Conservation (phyloP, 2,113 vertebrate genomes). For the Paramormyrops kingsleyae region DNA sequence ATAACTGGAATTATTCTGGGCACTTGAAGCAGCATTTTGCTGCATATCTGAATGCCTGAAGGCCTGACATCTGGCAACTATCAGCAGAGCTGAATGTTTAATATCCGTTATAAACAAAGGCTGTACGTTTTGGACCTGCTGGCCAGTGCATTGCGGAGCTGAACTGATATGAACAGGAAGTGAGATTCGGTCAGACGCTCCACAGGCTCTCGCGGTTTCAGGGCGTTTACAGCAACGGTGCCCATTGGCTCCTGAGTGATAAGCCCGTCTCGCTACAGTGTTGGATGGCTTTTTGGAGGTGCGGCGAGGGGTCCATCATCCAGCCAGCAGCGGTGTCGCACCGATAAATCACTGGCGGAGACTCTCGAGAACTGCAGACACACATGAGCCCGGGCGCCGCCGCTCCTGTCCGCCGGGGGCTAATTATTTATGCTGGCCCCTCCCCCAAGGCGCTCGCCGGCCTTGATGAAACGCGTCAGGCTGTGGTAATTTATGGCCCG, state of each 20-base stretch:
- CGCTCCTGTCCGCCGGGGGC: not conserved
- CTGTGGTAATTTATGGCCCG: slow-evolving; percentile 26
- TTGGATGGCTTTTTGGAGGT: not conserved
- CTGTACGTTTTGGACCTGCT: not conserved
- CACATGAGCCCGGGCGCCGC: not conserved
- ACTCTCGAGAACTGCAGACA: not conserved
- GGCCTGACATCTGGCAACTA: not conserved
- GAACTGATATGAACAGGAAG: not conserved
- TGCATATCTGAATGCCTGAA: not conserved
- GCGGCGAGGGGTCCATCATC: not conserved
- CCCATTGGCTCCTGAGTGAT: not conserved
- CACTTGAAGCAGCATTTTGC: not conserved
- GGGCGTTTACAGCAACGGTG: not conserved
- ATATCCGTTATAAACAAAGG: not conserved
- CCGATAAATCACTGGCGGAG: not conserved
- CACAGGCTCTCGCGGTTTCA: not conserved
- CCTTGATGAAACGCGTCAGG: slow-evolving; percentile 25
- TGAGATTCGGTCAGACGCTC: not conserved
- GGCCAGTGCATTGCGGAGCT: not conserved
- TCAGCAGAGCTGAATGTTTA: not conserved
- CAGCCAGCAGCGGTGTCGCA: not conserved
- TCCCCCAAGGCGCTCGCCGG: not conserved
- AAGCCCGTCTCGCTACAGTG: not conserved
- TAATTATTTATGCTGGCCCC: slow-evolving; percentile 16
- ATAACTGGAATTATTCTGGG: not conserved